Base-by-base conservation (phyloP, 1,140 invertebrate species). In the Thalassaphorura encarpata region DNA sequence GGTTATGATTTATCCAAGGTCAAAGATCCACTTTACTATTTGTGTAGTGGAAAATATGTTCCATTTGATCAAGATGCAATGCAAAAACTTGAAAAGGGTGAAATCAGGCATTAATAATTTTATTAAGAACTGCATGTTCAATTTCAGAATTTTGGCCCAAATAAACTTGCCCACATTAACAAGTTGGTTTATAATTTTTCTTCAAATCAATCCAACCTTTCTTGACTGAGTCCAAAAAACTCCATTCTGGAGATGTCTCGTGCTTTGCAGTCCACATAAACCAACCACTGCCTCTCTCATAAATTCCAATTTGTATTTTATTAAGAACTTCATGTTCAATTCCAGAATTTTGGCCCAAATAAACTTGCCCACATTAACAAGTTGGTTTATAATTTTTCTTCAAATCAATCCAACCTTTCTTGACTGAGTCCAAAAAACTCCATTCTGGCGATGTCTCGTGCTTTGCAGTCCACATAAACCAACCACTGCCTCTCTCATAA, bases 1-100 rank as follows among this genome's bases (percentile, higher is more conserved):
- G 89, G 88, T 13, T 96, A 87, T 69, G 78, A 97, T 75, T 83
- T 88, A 0, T 79, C 77, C 43, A 75, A 76, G 52, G 81, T 89
- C 48, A 81, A 80, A 58, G 81, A 80, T 64, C 66, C 56, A 43
- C 51, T 95, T 15, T 94, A 83, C 73, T 88, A 84, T 67, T 73
- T 88, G 54, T 66, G 71, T 3, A 80, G 77, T 53, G 68, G 76
- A 16, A 71, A 75, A 58, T 85, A 76, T 68, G 69, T 82, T n/a
- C 76, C 72, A 27, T 65, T 95, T 1, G 84, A 79, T 1, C 69
- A 73, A 55, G 73, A 82, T 50, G 59, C 87, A n/a, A 61, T 61
- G 42, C 55, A 55, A 24, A 64, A 64, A 48, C 33, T 64, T 40
- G 21, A 39, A 18, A 29, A 42, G 36, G 58, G 58, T 41, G 40